phyloP scores from a whole-genome alignment of 2,113 vertebrate genomes.

The Sturnus vulgaris region DNA sequence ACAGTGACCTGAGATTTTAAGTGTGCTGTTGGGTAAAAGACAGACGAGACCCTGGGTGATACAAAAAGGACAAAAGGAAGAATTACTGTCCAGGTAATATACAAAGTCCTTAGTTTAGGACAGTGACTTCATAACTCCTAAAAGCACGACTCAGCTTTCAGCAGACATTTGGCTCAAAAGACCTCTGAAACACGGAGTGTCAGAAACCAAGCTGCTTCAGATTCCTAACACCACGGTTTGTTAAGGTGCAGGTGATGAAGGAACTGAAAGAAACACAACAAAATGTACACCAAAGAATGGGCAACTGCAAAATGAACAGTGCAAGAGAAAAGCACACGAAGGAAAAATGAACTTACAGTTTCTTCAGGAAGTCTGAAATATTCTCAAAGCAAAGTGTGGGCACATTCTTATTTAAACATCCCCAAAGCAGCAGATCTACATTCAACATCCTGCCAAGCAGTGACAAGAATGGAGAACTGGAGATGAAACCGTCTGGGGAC shows the following conservation, averaged over 20 bases:
- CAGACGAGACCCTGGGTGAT: neutral
- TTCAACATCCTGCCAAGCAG: neutral
- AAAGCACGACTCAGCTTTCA: neutral
- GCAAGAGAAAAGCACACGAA: neutral
- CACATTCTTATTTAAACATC: neutral
- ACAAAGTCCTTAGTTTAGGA: neutral
- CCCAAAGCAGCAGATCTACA: neutral
- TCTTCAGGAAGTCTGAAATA: neutral
- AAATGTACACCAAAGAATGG: neutral
- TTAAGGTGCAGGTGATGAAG: neutral
- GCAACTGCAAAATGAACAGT: neutral
- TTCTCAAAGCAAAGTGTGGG: neutral
- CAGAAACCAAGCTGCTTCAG: neutral
- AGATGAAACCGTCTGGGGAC: neutral
- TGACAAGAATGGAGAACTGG: neutral
- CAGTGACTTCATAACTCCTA: neutral
- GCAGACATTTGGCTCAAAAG: neutral
- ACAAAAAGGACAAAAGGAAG: neutral
- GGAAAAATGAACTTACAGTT: neutral
- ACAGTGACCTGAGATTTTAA: neutral
- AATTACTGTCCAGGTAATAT: neutral
- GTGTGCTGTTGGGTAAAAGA: neutral
- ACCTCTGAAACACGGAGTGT: neutral
- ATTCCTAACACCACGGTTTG: neutral
- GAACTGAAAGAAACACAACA: neutral